Evolutionary conservation across 1,140 invertebrate species (phyloP).

Genomic region (Mylabris phalerata): DNA sequence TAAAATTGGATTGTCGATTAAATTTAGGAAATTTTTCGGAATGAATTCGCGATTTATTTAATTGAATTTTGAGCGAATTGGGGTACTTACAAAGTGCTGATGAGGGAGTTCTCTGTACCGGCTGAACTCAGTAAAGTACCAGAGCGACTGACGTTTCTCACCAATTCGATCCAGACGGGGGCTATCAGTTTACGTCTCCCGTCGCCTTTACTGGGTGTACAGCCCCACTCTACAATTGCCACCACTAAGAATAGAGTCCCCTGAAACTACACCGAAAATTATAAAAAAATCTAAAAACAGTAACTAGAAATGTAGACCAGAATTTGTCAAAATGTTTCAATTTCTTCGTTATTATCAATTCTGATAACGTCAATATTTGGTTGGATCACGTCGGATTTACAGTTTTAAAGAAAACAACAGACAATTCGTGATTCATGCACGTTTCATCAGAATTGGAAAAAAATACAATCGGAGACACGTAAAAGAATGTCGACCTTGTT

Average conservation of each 20-base stretch:
- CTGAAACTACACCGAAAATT: constrained; percentile 3
- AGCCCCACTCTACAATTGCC: constrained; percentile 15
- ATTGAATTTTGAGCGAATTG: too few species aligned
- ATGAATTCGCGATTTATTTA: too few species aligned
- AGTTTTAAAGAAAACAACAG: too few species aligned
- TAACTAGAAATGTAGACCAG: constrained; percentile 21
- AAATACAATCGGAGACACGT: too few species aligned
- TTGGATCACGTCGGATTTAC: too few species aligned
- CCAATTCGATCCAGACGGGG: constrained; percentile 12
- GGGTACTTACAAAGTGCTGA: constrained; percentile 21
- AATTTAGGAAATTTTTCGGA: too few species aligned
- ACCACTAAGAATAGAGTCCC: constrained; percentile 26
- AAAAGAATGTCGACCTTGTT: too few species aligned
- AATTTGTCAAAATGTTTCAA: constrained; percentile 26
- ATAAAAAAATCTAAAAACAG: constrained; percentile 14
- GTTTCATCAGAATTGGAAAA: too few species aligned
- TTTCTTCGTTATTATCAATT: too few species aligned
- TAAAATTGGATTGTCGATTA: too few species aligned
- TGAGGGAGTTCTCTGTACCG: constrained; percentile 22
- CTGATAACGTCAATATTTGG: too few species aligned
- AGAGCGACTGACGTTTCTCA: constrained; percentile 36
- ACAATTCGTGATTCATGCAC: too few species aligned
- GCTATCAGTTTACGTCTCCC: constrained; percentile 42
- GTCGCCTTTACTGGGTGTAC: constrained; percentile 30
- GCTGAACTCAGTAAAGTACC: constrained; percentile 23